Evolutionary conservation across 37 sponge, comb jelly and placozoan species (phyloP), one percentile per base, ranked within the genome.

Genomic region (Lycopodina hypogea): DNA sequence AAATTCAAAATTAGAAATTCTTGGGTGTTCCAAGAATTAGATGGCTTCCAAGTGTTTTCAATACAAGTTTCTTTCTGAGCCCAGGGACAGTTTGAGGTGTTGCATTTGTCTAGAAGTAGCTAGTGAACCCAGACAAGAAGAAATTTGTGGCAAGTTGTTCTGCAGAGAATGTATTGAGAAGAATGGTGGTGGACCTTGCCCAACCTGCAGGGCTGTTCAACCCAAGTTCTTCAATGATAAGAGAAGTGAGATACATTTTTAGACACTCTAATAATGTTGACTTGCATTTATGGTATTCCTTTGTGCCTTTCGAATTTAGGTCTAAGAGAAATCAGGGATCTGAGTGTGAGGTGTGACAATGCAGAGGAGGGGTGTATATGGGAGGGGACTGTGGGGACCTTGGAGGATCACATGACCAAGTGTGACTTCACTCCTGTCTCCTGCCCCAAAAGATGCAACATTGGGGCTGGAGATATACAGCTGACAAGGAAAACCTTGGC

Each of bases 361-460:
- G 23, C 21, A 36, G 55, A 9, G 35, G 68, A 34, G 29, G 82
- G 82, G 0, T 81, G 82, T 72, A 36, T 32, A 0, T 72, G 73
- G 73, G 35, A 26, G 22, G 73, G 73, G 45, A 72, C 72, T 59
- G 50, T 81, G 6, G 50, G 82, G 11, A 71, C 82, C 0, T 34
- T 81, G 42, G 72, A 72, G 3, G 56, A 60, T 8, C 82, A 81
- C n/a, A 45, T 62, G 35, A 34, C 3, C n/a, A 48, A 42, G 34
- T 81, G 82, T 62, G 64, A 41, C 21, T 81, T 48, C 57, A 51
- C 64, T 23, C 34, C 42, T 3, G 32, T 81, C 9, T 48, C 32
- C 15, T 81, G 82, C 51, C 35, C 82, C n/a, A 81, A 81, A 21
- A 19, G 34, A 24, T 81, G 82, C 51, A 33, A 65, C 7, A 32